A percentile compares a stretch with the other conserved stretches of the same genome.
Conservation (phyloP, 1,140 invertebrate species). For the Aphaenogaster ashmeadi region DNA sequence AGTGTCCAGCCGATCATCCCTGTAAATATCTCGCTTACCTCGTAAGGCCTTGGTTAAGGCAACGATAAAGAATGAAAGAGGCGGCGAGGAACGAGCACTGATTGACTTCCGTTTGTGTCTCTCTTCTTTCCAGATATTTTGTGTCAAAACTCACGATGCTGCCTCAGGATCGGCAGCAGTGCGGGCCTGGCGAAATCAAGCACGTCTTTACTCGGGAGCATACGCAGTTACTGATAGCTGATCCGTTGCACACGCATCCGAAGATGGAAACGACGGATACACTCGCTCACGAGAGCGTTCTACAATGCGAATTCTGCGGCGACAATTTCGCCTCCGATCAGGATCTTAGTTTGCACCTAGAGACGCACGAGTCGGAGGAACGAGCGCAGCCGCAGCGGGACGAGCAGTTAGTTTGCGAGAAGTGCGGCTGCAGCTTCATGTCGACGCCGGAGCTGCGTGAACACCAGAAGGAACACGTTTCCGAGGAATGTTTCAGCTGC, state of each 20-base stretch:
- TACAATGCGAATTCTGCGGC: constrained; percentile 83
- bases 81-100: constrained; percentile 39
- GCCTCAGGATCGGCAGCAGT: constrained; percentile 73
- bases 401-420: constrained; percentile 80
- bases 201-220: constrained; percentile 78
- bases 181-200: constrained; percentile 72
- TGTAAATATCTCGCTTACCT: constrained; percentile 56
- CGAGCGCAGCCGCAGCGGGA: constrained; percentile 16
- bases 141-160: constrained; percentile 81
- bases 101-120: constrained; percentile 82
- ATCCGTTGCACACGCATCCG: constrained; percentile 61
- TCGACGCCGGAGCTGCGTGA: constrained; percentile 75
- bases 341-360: constrained; percentile 79
- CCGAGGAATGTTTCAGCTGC: constrained; percentile 79
- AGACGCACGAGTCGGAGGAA: constrained; percentile 61
- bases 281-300: constrained; percentile 68
- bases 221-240: constrained; percentile 74
- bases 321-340: constrained; percentile 84
- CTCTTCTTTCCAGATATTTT: constrained; percentile 86
- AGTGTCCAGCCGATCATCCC: constrained; percentile 36
- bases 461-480: constrained; percentile 79
- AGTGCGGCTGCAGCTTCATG: constrained; percentile 82
- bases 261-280: constrained; percentile 72
- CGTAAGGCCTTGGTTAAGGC: constrained; percentile 24
- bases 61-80: constrained; percentile 56